Evolutionary conservation across 2,113 vertebrate species (phyloP).

Genomic region (Xenus cinereus): DNA sequence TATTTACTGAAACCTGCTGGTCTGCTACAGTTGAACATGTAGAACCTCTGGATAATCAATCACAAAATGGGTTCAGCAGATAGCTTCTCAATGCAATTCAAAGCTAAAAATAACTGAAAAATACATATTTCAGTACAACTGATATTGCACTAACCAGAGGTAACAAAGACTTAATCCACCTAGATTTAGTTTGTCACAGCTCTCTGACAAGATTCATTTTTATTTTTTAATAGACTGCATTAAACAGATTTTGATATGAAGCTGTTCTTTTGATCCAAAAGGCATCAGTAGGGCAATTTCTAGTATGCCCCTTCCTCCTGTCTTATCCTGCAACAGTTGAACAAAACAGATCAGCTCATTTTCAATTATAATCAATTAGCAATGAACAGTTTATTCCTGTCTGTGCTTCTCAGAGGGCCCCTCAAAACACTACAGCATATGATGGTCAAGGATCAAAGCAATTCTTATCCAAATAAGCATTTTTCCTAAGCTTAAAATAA

Average conservation of each 20-base stretch:
- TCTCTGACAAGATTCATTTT: not conserved
- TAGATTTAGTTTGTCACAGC: not conserved
- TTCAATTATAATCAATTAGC: not conserved
- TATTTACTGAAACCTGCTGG: not conserved
- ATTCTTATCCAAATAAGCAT: not conserved
- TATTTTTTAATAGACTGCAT: not conserved
- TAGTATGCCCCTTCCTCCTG: not conserved
- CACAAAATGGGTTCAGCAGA: not conserved
- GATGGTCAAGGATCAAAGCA: not conserved
- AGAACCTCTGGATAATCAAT: not conserved
- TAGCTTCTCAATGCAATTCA: not conserved
- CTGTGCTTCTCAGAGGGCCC: not conserved
- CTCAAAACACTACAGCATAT: not conserved
- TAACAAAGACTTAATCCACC: not conserved
- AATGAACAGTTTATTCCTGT: not conserved
- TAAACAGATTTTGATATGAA: not conserved
- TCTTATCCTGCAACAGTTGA: not conserved
- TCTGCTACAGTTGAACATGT: not conserved
- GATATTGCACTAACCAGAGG: not conserved
- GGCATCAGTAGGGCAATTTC: not conserved
- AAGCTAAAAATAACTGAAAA: not conserved
- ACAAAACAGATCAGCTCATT: not conserved
- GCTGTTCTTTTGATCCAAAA: not conserved
- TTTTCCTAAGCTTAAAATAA: not conserved
- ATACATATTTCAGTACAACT: not conserved